Percentiles rank a stretch among this genome's conserved stretches.
phyloP scores from a whole-genome alignment of 2,888 invertebrate species.

The Frankliniella fusca region DNA sequence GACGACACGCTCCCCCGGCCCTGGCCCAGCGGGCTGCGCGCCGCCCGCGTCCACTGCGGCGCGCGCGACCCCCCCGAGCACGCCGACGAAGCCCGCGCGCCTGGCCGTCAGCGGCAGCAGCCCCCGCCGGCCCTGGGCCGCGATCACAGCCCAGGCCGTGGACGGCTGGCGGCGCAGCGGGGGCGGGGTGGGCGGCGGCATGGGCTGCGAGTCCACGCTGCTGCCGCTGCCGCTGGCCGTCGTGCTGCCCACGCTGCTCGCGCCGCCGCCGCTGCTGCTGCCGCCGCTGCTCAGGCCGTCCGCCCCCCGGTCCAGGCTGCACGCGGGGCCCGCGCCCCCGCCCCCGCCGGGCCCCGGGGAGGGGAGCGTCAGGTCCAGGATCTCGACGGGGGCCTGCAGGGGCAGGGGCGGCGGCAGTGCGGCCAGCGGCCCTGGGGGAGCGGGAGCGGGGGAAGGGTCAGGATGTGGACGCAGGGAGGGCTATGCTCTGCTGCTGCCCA shows the following conservation, averaged over 20 bases:
- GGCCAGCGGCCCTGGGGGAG: not conserved
- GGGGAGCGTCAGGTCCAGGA: slow-evolving; percentile 11
- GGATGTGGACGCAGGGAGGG: not conserved
- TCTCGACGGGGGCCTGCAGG: slow-evolving; percentile 2
- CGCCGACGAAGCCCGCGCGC: not conserved
- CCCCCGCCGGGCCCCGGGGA: not conserved
- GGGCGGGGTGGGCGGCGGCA: not conserved
- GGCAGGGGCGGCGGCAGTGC: not conserved
- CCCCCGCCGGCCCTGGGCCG: no score
- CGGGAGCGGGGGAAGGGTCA: not conserved
- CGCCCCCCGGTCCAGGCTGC: not conserved
- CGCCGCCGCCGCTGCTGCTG: not conserved
- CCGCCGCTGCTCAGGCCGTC: not conserved
- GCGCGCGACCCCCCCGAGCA: not conserved
- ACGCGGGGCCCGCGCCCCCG: not conserved
- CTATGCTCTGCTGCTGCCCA: not conserved
- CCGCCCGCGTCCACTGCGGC: not conserved
- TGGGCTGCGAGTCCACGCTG: not conserved
- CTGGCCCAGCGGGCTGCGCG: not conserved
- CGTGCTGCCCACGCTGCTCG: not conserved
- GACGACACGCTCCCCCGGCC: not conserved
- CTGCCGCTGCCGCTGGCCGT: not conserved
- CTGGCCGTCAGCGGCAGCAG: no score
- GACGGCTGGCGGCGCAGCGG: not conserved
- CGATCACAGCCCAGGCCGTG: no score